These are phyloP conservation scores for Pocillopora meandrina DNA, from an alignment of 92 coral and sea anemone genomes.

Conservation along the genomic window DNA sequence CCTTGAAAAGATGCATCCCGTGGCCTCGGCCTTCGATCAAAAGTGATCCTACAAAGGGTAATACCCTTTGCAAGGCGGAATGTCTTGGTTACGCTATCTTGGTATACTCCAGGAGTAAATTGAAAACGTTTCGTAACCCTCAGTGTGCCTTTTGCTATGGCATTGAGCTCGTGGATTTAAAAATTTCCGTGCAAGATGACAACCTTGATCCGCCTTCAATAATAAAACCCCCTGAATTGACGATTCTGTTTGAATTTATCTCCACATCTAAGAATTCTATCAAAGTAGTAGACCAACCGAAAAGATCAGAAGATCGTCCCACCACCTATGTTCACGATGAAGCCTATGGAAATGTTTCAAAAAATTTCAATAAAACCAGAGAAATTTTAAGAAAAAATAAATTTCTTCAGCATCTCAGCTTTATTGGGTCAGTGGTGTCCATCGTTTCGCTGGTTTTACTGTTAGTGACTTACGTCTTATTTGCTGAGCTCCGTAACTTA, in stretches of 20 bases:
- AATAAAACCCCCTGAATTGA: slow-evolving; percentile 21
- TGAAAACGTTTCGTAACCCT: slow-evolving; percentile 29
- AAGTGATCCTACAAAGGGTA: too few relatives aligned
- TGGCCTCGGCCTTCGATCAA: neutral
- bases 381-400: neutral
- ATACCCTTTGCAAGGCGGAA: neutral
- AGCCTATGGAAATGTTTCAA: slow-evolving; percentile 28
- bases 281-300: neutral
- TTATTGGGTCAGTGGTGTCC: slow-evolving; percentile 32
- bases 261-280: slow-evolving; percentile 36
- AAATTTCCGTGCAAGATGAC: neutral
- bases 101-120: neutral
- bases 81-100: slow-evolving; percentile 43
- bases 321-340: slow-evolving; percentile 13
- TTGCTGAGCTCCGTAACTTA: slow-evolving; percentile 60
- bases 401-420: neutral
- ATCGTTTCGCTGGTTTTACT: slow-evolving; percentile 45
- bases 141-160: slow-evolving; percentile 49
- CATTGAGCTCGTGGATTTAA: neutral
- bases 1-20: slow-evolving; percentile 38
- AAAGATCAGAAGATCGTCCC: neutral
- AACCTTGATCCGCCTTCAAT: too few relatives aligned
- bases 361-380: neutral
- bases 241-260: slow-evolving; percentile 52
- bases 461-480: slow-evolving; percentile 39